Base-by-base conservation (phyloP, 2,888 invertebrate genomes). In the Zaprionus obscuricornis region DNA sequence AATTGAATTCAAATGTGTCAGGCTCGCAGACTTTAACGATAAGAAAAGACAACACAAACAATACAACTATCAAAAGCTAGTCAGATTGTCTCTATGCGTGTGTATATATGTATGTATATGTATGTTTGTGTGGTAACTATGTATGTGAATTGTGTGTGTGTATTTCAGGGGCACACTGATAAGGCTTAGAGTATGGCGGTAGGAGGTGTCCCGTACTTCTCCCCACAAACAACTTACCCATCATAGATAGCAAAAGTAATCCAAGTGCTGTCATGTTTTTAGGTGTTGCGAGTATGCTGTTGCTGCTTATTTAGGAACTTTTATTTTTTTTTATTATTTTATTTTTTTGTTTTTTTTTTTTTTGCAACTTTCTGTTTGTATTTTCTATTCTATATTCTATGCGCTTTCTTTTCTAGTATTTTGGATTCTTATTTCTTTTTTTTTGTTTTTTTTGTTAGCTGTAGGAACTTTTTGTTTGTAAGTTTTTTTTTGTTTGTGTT, bases 201-300 rank as follows among this genome's bases (percentile, higher is more conserved):
- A 17, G n/a, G 36, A 10, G 18, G 4, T 45, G 13, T n/a, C n/a
- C n/a, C n/a, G 14, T 42, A 11, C 27, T 20, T 27, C 18, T 26
- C 22, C 10, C 24, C 26, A 13, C 27, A 34, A 13, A 45, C 37
- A 62, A 87, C 88, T 88, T 82, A 88, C 88, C 88, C 84, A 87
- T 76, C 79, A 86, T 79, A 66, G 87, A 85, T 84, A 88, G 70
- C 52, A 87, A 52, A 71, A 88, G 63, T 85, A 88, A 86, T 71
- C 88, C 87, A 59, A 88, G 70, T 55, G 83, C 83, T 63, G 78
- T 75, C 78, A 79, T 77, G 40, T 14, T 68, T 18, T 31, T 59
- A 60, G 49, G 14, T 60, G 39, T 60, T 65, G 27, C 27, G 54
- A 18, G 27, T 51, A 33, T 55, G 59, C 39, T 47, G 37, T 33